Evolutionary conservation across 1,140 invertebrate species (phyloP).

Genomic region (Cardiocondyla obscurior): DNA sequence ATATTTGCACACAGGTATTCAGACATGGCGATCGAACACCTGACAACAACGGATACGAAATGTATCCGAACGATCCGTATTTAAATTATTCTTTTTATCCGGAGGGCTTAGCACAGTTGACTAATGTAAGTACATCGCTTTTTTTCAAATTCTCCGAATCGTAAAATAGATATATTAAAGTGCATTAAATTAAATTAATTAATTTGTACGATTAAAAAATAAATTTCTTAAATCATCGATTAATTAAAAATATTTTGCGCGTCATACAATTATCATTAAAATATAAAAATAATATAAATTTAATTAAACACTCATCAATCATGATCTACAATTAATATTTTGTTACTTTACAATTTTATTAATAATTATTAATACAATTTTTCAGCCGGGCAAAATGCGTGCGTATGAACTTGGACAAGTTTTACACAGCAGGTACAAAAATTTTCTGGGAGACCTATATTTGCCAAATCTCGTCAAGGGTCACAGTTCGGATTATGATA

Average conservation of each 20-base stretch:
- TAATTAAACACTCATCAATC: neutral
- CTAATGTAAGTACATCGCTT: slow-evolving; percentile 85
- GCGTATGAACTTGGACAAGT: slow-evolving; percentile 81
- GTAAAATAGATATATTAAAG: neutral
- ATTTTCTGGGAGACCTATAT: slow-evolving; percentile 80
- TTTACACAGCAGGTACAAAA: slow-evolving; percentile 78
- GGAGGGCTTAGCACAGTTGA: slow-evolving; percentile 88
- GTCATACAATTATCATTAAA: neutral
- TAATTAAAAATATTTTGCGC: neutral
- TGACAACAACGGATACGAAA: slow-evolving; percentile 83
- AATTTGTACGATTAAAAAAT: neutral
- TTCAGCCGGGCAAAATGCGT: slow-evolving; percentile 82
- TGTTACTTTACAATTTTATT: too few relatives aligned
- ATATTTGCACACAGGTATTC: slow-evolving; percentile 84
- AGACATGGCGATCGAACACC: slow-evolving; percentile 92
- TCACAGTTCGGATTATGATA: slow-evolving; percentile 83
- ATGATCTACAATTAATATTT: neutral
- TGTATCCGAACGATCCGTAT: slow-evolving; percentile 88
- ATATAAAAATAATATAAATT: neutral
- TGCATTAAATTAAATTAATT: neutral
- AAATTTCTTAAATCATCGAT: neutral
- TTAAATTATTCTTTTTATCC: slow-evolving; percentile 86
- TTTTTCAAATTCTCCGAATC: neutral
- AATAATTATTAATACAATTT: neutral
- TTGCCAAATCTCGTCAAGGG: slow-evolving; percentile 78